Percentiles rank a stretch among this genome's conserved stretches.
Conservation (phyloP, 2,888 invertebrate genomes). For the Plemyria rubiginata region DNA sequence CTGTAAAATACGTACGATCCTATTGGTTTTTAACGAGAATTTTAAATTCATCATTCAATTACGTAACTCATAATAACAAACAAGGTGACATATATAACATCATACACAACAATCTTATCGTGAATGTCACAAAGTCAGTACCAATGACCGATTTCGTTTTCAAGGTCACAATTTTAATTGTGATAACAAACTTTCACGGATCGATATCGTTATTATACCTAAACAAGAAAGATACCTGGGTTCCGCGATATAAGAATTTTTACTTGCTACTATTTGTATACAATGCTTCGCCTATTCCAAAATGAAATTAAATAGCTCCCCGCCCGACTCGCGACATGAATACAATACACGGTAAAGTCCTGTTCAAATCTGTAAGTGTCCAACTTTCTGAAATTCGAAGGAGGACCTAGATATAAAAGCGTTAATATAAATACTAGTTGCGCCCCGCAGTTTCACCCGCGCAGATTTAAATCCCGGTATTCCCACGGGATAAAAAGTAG, state of each 20-base stretch:
- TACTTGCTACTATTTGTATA: neutral
- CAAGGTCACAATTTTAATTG: constrained; percentile 36
- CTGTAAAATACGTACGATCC: neutral
- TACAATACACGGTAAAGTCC: too few relatives aligned
- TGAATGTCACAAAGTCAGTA: constrained; percentile 38
- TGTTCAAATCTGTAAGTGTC: too few relatives aligned
- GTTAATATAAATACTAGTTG: too few relatives aligned
- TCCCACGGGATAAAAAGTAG: too few relatives aligned
- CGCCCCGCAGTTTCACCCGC: too few relatives aligned
- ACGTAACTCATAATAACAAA: constrained; percentile 13
- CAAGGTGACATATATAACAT: constrained; percentile 27
- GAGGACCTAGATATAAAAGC: too few relatives aligned
- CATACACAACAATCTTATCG: constrained; percentile 37
- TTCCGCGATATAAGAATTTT: neutral
- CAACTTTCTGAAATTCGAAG: too few relatives aligned
- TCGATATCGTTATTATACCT: constrained; percentile 1
- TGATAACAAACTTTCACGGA: constrained; percentile 35
- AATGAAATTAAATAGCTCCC: neutral
- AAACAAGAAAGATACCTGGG: neutral
- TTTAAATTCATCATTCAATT: neutral
- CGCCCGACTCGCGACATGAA: too few relatives aligned
- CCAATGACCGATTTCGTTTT: constrained; percentile 40
- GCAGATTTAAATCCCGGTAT: too few relatives aligned
- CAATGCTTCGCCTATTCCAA: neutral
- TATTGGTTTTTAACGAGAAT: neutral